A percentile compares a stretch with the other conserved stretches of the same genome.
These are phyloP conservation scores for Herpailurus yagouaroundi DNA, from an alignment of 2,113 vertebrate species.

Conservation along the genomic window DNA sequence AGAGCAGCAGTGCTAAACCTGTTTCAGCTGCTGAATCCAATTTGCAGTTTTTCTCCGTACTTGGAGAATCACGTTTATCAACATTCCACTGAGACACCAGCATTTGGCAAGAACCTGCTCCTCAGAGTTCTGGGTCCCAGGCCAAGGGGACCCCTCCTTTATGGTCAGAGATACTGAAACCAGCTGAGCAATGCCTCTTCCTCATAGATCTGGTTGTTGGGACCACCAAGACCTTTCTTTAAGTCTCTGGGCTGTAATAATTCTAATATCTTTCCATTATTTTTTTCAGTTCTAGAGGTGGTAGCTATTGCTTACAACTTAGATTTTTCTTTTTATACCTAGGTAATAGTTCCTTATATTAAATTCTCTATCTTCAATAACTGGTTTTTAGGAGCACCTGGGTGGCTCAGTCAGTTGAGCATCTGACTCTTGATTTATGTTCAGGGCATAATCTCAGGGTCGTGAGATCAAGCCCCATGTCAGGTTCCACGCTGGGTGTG, in stretches of 20 bases:
- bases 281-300: not conserved
- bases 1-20: not conserved
- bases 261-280: not conserved
- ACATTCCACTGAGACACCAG: too few relatives aligned
- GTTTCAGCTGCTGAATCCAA: not conserved
- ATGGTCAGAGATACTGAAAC: not conserved
- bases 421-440: too few relatives aligned
- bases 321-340: not conserved
- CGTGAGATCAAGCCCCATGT: too few relatives aligned
- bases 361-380: not conserved
- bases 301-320: not conserved
- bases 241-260: not conserved
- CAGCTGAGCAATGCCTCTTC: not conserved
- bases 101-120: not conserved
- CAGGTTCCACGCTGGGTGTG: too few relatives aligned
- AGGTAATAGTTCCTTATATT: not conserved
- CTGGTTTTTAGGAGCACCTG: not conserved
- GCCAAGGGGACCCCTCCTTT: not conserved
- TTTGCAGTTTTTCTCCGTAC: not conserved
- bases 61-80: not conserved
- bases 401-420: too few relatives aligned
- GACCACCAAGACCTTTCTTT: not conserved
- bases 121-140: not conserved
- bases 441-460: too few relatives aligned
- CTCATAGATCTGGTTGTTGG: not conserved